phyloP scores from a whole-genome alignment of 1,140 invertebrate species.

The Formica exsecta region DNA sequence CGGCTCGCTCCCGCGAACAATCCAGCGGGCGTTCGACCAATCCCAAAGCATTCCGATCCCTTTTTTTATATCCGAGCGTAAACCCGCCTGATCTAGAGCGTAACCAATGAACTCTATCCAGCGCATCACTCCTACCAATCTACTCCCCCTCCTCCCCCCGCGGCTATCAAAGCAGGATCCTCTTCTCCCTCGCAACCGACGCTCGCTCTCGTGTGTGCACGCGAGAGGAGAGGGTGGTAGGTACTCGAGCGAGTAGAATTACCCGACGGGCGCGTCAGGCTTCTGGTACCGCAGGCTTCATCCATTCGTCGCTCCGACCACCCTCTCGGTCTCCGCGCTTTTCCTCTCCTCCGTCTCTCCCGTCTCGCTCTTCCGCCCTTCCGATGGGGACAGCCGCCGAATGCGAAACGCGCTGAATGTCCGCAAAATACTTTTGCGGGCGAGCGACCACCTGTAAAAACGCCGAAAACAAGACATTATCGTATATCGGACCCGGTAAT shows the following conservation, averaged over 20 bases:
- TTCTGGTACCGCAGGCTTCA: conserved; percentile 79
- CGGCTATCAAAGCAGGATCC: conserved; percentile 82
- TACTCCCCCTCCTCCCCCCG: conserved; percentile 83
- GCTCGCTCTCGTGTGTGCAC: conserved; percentile 47
- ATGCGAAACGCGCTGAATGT: conserved; percentile 28
- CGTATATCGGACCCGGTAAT: conserved; percentile 27
- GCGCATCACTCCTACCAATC: conserved; percentile 81
- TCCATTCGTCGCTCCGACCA: conserved; percentile 78
- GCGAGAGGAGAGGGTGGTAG: conserved; percentile 77
- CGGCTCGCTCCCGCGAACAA: conserved; percentile 71
- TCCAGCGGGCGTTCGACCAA: conserved; percentile 73
- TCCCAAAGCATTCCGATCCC: conserved; percentile 75
- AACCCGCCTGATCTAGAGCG: conserved; percentile 78
- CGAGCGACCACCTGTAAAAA: conserved; percentile 51
- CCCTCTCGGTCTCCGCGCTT: conserved; percentile 65
- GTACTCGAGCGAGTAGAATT: conserved; percentile 83
- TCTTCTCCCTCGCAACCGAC: conserved; percentile 67
- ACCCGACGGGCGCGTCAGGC: conserved; percentile 79
- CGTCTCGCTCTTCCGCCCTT: not conserved
- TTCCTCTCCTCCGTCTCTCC: conserved; percentile 1
- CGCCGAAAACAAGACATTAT: conserved; percentile 23
- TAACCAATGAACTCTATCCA: conserved; percentile 82
- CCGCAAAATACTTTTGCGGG: conserved; percentile 42
- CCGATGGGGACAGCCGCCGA: conserved; percentile 15
- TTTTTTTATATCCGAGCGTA: conserved; percentile 80